A percentile compares a stretch with the other conserved stretches of the same genome.
These are phyloP conservation scores for Rynchops niger DNA, from an alignment of 2,113 vertebrate species.

Conservation along the genomic window DNA sequence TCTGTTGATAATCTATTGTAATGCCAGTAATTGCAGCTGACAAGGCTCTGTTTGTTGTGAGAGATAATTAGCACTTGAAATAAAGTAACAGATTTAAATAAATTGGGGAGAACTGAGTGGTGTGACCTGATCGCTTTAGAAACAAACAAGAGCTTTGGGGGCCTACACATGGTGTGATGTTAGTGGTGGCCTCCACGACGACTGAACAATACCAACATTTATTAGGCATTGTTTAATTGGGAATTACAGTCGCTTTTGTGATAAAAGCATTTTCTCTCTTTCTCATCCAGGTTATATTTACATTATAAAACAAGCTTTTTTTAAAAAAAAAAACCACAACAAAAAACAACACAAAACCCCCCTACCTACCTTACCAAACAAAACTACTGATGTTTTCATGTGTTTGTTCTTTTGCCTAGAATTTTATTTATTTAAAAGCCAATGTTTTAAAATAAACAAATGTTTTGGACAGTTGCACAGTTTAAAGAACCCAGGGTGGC, in stretches of 20 bases:
- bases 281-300: conserved; percentile 8
- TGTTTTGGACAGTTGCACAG: background rate
- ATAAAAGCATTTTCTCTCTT: conserved; percentile 53
- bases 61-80: conserved; percentile 82
- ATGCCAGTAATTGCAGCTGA: conserved; percentile 77
- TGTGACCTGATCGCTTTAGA: conserved; percentile 59
- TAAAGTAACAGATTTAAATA: conserved; percentile 78
- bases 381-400: background rate
- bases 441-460: background rate
- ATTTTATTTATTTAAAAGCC: background rate
- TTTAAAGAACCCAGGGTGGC: background rate
- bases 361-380: background rate
- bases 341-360: background rate
- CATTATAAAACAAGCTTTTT: background rate
- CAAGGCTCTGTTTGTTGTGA: conserved; percentile 79
- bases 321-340: background rate
- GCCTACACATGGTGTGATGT: background rate
- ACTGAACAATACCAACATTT: background rate
- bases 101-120: conserved; percentile 59
- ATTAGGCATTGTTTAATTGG: conserved; percentile 35
- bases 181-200: background rate
- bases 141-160: conserved; percentile 59
- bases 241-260: conserved; percentile 30
- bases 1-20: conserved; percentile 78
- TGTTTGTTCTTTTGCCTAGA: background rate